Percentiles rank a stretch among this genome's conserved stretches.
Conservation (phyloP, 2,888 invertebrate genomes). For the Philereme vetulata region DNA sequence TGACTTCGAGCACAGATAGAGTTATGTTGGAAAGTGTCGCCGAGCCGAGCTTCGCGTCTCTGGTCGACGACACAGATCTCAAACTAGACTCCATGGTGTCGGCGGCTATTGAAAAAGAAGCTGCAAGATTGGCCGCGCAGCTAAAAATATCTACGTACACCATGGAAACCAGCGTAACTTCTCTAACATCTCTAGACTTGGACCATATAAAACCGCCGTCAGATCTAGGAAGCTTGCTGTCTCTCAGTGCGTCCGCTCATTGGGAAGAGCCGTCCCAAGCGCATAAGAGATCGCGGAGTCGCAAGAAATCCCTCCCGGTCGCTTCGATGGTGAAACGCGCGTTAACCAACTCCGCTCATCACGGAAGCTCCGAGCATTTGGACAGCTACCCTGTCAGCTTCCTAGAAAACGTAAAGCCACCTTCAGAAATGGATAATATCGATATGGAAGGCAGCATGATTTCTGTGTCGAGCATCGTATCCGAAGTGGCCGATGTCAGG, state of each 20-base stretch:
- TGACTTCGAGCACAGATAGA: slow-evolving; percentile 40
- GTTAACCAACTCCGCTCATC: slow-evolving; percentile 81
- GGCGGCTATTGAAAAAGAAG: slow-evolving; percentile 90
- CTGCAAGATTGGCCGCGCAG: slow-evolving; percentile 85
- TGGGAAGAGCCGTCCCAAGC: slow-evolving; percentile 70
- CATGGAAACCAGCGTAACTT: slow-evolving; percentile 85
- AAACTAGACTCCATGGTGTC: slow-evolving; percentile 86
- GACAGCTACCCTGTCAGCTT: slow-evolving; percentile 85
- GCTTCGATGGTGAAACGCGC: slow-evolving; percentile 89
- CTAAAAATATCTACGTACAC: slow-evolving; percentile 59
- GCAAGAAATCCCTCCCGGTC: slow-evolving; percentile 88
- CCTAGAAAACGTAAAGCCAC: slow-evolving; percentile 92
- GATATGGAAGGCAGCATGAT: slow-evolving; percentile 93
- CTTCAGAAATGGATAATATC: slow-evolving; percentile 90
- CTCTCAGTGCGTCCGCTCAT: slow-evolving; percentile 78
- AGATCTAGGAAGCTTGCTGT: slow-evolving; percentile 87
- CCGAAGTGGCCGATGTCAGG: slow-evolving; percentile 87
- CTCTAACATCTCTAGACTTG: slow-evolving; percentile 86
- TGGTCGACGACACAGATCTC: slow-evolving; percentile 80
- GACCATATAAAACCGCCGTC: slow-evolving; percentile 91
- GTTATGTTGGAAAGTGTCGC: slow-evolving; percentile 56
- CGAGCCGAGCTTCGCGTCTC: slow-evolving; percentile 66
- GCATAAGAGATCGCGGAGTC: slow-evolving; percentile 67
- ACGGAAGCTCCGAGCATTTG: slow-evolving; percentile 86
- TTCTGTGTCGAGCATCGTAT: slow-evolving; percentile 92